Conservation (phyloP, 2,797 vertebrate genomes). For the Pangasius larnaudii region DNA sequence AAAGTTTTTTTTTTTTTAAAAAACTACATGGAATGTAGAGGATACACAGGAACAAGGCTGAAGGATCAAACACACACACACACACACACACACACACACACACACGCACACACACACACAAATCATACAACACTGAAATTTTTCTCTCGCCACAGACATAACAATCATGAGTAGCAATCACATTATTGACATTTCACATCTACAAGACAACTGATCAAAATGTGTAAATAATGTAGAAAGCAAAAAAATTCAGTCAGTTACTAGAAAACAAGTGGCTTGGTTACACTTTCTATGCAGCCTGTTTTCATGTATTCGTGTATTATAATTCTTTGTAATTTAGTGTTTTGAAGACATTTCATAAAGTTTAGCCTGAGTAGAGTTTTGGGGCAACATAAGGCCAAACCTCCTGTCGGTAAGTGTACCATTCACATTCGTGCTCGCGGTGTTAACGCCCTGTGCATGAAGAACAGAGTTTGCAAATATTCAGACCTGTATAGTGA, state of each 20-base stretch:
- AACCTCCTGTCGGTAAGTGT: not conserved
- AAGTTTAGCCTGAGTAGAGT: not conserved
- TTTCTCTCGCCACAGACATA: not conserved
- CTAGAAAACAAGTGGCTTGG: not conserved
- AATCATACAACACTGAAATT: not conserved
- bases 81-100: slow-evolving; percentile 6
- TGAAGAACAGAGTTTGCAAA: not conserved
- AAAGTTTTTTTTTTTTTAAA: slow-evolving; percentile 3
- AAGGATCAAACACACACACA: not conserved
- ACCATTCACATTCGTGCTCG: not conserved
- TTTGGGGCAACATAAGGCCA: not conserved
- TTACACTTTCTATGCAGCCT: slow-evolving; percentile 9
- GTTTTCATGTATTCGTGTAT: not conserved
- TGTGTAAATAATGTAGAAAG: not conserved
- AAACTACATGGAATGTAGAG: slow-evolving; percentile 38
- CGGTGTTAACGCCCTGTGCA: not conserved
- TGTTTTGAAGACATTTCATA: not conserved
- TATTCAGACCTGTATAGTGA: not conserved
- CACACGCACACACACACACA: slow-evolving; percentile 18
- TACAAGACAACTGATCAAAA: not conserved
- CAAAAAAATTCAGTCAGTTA: not conserved
- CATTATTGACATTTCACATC: slow-evolving; percentile 19
- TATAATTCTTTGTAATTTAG: not conserved
- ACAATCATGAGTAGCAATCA: slow-evolving; percentile 6
- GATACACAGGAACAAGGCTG: slow-evolving; percentile 52